These are phyloP conservation scores for Chloebia gouldiae DNA, from an alignment of 2,113 vertebrate genomes.

Conservation along the genomic window DNA sequence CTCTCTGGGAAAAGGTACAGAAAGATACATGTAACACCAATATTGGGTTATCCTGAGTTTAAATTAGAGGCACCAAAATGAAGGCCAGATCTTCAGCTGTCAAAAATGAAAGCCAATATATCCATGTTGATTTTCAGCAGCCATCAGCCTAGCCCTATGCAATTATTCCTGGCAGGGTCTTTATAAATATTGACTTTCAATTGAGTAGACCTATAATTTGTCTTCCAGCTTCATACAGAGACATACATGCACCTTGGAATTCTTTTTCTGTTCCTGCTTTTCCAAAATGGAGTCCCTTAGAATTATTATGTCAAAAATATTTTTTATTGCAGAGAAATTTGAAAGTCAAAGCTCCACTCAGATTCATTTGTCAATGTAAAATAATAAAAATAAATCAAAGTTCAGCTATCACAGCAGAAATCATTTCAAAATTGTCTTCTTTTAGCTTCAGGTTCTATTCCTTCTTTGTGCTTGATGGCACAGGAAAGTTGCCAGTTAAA, in stretches of 20 bases:
- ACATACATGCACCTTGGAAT: neutral
- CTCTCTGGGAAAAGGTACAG: neutral
- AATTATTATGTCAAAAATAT: neutral
- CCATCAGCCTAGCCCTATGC: neutral
- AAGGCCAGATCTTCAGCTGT: neutral
- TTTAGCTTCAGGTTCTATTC: neutral
- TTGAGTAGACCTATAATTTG: neutral
- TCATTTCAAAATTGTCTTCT: neutral
- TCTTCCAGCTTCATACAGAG: neutral
- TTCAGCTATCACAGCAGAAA: neutral
- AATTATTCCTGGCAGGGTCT: neutral
- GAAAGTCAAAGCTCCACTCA: neutral
- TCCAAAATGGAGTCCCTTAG: neutral
- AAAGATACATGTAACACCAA: neutral
- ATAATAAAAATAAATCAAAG: neutral
- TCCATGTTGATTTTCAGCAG: neutral
- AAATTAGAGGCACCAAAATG: neutral
- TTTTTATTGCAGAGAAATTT: neutral
- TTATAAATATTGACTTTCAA: neutral
- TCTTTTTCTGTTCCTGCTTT: neutral
- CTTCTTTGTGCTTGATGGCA: neutral
- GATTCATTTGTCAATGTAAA: neutral
- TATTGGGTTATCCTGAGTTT: neutral
- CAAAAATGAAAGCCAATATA: neutral
- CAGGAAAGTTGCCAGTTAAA: neutral